These are phyloP conservation scores for Magallana nippona DNA, from an alignment of 2,888 invertebrate species.

Conservation along the genomic window DNA sequence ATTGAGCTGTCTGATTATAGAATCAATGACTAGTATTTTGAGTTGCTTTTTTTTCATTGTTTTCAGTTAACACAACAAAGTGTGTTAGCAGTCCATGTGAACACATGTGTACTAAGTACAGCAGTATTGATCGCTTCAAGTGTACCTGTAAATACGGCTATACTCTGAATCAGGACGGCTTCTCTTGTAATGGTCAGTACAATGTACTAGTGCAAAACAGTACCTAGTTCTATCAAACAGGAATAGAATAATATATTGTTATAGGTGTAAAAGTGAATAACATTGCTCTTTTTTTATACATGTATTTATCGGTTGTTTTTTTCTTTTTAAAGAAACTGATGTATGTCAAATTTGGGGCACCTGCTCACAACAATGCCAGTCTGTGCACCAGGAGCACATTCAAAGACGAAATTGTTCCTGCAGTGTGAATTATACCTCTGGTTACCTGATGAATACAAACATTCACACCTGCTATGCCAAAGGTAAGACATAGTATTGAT, in stretches of 20 bases:
- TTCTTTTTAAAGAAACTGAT: conserved; percentile 56
- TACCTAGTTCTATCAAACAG: no score
- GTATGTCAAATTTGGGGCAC: conserved; percentile 85
- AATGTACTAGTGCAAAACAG: no score
- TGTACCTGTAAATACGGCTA: conserved; percentile 64
- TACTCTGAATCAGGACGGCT: conserved; percentile 59
- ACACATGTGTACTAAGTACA: conserved; percentile 55
- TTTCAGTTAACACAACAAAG: not conserved
- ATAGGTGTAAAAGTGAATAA: no score
- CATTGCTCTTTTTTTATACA: not conserved
- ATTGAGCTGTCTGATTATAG: no score
- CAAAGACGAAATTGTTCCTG: conserved; percentile 78
- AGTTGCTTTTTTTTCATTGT: not conserved
- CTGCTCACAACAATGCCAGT: conserved; percentile 86
- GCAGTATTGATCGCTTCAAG: conserved; percentile 46
- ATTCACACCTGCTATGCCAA: conserved; percentile 28
- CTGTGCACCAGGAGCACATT: conserved; percentile 80
- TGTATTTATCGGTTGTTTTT: not conserved
- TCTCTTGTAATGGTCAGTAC: conserved; percentile 62
- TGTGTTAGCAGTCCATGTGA: conserved; percentile 55
- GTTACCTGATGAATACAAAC: conserved; percentile 15
- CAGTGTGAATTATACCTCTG: conserved; percentile 49
- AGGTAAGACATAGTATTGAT: conserved; percentile 16
- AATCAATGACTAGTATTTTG: no score
- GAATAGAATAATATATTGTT: no score